phyloP scores from a whole-genome alignment of 2,797 vertebrate species.

The Apogon hyalosoma region DNA sequence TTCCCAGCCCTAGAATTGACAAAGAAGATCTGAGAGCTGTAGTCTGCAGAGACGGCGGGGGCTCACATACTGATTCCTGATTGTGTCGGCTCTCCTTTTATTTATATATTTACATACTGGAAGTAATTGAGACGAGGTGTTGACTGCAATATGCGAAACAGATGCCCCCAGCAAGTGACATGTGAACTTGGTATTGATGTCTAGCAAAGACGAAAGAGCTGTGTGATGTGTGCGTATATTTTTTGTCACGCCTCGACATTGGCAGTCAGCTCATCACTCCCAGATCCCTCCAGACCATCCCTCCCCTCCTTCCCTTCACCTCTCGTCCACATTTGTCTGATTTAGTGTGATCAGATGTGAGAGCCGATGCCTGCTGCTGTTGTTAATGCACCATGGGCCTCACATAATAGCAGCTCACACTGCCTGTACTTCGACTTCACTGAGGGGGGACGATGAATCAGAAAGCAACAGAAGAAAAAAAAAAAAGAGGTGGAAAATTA shows the following conservation, averaged over 20 bases:
- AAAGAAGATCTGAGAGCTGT: conserved; percentile 77
- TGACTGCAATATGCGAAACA: conserved; percentile 60
- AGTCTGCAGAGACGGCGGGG: conserved; percentile 59
- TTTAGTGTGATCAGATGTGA: conserved; percentile 99
- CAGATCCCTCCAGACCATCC: conserved; percentile 54
- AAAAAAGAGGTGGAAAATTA: conserved; percentile 85
- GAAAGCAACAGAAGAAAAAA: conserved; percentile 82
- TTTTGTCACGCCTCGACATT: conserved; percentile 49
- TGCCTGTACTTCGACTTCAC: conserved; percentile 67
- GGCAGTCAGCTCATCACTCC: conserved; percentile 66
- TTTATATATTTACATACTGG: conserved; percentile 68
- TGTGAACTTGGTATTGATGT: conserved; percentile 53
- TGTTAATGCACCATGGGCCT: conserved; percentile 91
- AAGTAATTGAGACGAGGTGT: conserved; percentile 68
- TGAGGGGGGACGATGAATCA: conserved; percentile 91
- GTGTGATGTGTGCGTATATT: conserved; percentile 21
- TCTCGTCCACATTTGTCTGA: conserved; percentile 94
- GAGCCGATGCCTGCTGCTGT: conserved; percentile 91
- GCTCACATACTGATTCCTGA: conserved; percentile 74
- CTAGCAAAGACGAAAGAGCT: conserved; percentile 44
- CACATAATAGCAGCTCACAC: conserved; percentile 85
- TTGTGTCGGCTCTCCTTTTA: conserved; percentile 70
- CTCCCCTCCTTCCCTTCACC: conserved; percentile 81
- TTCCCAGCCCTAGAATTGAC: conserved; percentile 79
- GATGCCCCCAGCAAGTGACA: conserved; percentile 77